Evolutionary conservation across 2,888 invertebrate species (phyloP).

Genomic region (Cheilosia grossa): DNA sequence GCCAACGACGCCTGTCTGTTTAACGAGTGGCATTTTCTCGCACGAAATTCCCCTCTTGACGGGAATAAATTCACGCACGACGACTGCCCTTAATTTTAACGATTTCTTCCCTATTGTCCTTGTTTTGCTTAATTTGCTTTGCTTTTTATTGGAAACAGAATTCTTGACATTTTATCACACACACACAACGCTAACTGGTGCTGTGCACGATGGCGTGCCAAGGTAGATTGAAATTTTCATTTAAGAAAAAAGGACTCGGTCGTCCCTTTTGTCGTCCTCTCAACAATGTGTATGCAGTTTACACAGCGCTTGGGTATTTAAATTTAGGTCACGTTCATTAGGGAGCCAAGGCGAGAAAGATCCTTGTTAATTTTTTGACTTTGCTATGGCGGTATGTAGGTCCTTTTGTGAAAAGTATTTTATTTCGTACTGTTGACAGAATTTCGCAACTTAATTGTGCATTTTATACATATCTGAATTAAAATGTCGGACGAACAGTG

Average conservation of each 20-base stretch:
- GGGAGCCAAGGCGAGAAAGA: slow-evolving; percentile 37
- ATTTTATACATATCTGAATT: slow-evolving; percentile 8
- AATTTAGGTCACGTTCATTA: slow-evolving; percentile 68
- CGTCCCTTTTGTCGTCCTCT: neutral
- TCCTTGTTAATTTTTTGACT: slow-evolving; percentile 53
- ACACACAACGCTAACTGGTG: slow-evolving; percentile 41
- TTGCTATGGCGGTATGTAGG: neutral
- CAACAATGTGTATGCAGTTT: slow-evolving; percentile 14
- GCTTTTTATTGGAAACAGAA: slow-evolving; percentile 77
- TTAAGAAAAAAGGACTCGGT: slow-evolving; percentile 18
- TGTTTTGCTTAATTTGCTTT: slow-evolving; percentile 76
- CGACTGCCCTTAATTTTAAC: slow-evolving; percentile 31
- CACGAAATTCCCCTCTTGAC: slow-evolving; percentile 13
- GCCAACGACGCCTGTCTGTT: slow-evolving; percentile 30
- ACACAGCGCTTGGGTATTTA: slow-evolving; percentile 18
- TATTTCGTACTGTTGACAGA: slow-evolving; percentile 5
- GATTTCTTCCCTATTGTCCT: slow-evolving; percentile 52
- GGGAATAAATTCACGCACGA: slow-evolving; percentile 33
- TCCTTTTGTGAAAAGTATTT: slow-evolving; percentile 13
- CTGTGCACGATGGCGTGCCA: neutral
- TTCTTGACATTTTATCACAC: slow-evolving; percentile 60
- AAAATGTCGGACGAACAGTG: neutral
- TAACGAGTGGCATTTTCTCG: slow-evolving; percentile 55
- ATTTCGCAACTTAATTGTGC: slow-evolving; percentile 36
- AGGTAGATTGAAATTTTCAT: slow-evolving; percentile 57